A percentile compares a stretch with the other conserved stretches of the same genome.
Conservation (phyloP, 2,888 invertebrate species). For the Standfussiana lucernea region DNA sequence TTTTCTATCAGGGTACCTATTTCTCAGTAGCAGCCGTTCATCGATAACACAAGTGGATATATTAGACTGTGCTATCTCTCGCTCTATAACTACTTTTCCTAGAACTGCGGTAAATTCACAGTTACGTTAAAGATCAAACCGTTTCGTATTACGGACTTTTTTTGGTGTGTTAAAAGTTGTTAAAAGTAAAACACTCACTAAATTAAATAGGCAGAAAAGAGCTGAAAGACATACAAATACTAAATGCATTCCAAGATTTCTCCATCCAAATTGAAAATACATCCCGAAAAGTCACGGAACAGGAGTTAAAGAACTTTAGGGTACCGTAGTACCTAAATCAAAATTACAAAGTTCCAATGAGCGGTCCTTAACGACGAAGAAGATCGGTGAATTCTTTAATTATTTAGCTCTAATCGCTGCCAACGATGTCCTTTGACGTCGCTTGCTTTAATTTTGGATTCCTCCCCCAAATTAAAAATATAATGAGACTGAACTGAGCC, state of each 20-base stretch:
- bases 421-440: constrained; percentile 89
- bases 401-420: constrained; percentile 90
- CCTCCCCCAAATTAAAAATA: constrained; percentile 91
- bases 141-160: neutral
- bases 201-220: neutral
- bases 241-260: constrained; percentile 38
- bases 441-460: constrained; percentile 89
- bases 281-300: constrained; percentile 66
- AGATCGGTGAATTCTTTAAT: constrained; percentile 90
- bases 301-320: constrained; percentile 75
- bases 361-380: constrained; percentile 87
- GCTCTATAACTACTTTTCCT: no score
- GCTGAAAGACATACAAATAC: constrained; percentile 10
- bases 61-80: neutral
- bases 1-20: neutral
- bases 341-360: constrained; percentile 83
- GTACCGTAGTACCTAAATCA: constrained; percentile 80
- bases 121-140: neutral
- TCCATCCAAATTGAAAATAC: constrained; percentile 66
- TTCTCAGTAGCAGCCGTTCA: no score
- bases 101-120: neutral
- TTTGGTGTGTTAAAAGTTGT: neutral
- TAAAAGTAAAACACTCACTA: neutral
- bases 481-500: constrained; percentile 89
- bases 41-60: neutral